Evolutionary conservation across 2,888 invertebrate genomes (phyloP), one percentile per base, ranked within the genome.

Genomic region (Parochlus steinenii): DNA sequence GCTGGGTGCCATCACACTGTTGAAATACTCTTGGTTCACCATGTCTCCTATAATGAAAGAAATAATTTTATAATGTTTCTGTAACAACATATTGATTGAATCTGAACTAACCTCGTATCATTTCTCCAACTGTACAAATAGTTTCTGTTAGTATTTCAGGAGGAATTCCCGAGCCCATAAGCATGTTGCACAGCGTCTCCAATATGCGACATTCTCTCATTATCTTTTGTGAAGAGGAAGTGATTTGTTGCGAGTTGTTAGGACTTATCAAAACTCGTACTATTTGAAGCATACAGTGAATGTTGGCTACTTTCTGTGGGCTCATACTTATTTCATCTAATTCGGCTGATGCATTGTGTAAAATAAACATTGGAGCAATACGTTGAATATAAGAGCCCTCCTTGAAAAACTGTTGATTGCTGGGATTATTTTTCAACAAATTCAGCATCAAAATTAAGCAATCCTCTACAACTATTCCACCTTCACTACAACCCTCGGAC

Each of bases 361-460:
- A 65, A 41, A 70, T 69, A 48, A 93, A 90, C 81, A 89, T 90
- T 0, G 86, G 85, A 3, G 83, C 65, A 50, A 97, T 63, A 42
- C 75, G 75, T 51, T 92, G 87, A 45, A 97, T 87, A 49, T 89
- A 93, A 50, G 87, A 89, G 33, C 92, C 93, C 64, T 99, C 98
- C 61, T 93, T 87, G 54, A 99, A 98, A 52, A 95, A 92, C 53
- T 90, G 93, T 45, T 97, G 97, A 60, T 99, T 99, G 47, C 92
- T 93, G 10, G 85, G 75, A 54, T 99, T 99, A 50, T 90, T 92
- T 51, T 82, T 80, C 10, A 99, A 60, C 34, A 99, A 65, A 62
- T 93, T 97, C 37, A 93, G 61, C 72, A 98, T 79, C 3, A 98
- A 64, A 26, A 89, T 63, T 3, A 99, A 63, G 55, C 97, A 97